Evolutionary conservation across 2,797 vertebrate species (phyloP).

Genomic region (Erithacus rubecula): DNA sequence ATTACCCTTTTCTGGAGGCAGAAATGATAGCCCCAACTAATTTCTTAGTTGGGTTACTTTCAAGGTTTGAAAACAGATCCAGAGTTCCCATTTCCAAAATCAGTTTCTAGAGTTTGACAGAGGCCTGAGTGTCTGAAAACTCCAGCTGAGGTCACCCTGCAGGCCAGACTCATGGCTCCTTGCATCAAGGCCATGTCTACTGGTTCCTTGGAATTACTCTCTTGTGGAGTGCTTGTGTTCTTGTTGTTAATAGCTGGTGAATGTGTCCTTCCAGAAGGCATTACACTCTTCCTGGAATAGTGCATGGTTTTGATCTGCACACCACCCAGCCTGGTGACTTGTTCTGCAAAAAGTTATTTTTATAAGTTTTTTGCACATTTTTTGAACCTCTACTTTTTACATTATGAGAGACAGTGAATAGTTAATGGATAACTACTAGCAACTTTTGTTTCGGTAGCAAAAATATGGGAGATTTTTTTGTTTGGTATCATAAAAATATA

Average conservation of each 20-base stretch:
- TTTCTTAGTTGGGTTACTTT: not conserved
- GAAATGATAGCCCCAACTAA: not conserved
- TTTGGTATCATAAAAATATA: not conserved
- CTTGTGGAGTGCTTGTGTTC: not conserved
- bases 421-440: not conserved
- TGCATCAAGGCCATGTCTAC: not conserved
- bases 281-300: not conserved
- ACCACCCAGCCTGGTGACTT: not conserved
- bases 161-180: not conserved
- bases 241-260: not conserved
- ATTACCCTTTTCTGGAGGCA: not conserved
- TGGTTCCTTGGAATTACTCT: not conserved
- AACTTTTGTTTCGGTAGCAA: not conserved
- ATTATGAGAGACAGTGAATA: not conserved
- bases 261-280: not conserved
- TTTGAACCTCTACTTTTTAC: not conserved
- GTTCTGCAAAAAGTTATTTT: not conserved
- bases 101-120: not conserved
- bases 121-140: not conserved
- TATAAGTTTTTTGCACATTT: not conserved
- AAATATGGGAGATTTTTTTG: fast-evolving
- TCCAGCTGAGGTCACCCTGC: not conserved
- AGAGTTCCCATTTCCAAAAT: not conserved
- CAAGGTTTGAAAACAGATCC: not conserved
- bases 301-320: not conserved